Evolutionary conservation across 2,113 vertebrate genomes (phyloP).

Genomic region (Cyprinodon brontotheroides): DNA sequence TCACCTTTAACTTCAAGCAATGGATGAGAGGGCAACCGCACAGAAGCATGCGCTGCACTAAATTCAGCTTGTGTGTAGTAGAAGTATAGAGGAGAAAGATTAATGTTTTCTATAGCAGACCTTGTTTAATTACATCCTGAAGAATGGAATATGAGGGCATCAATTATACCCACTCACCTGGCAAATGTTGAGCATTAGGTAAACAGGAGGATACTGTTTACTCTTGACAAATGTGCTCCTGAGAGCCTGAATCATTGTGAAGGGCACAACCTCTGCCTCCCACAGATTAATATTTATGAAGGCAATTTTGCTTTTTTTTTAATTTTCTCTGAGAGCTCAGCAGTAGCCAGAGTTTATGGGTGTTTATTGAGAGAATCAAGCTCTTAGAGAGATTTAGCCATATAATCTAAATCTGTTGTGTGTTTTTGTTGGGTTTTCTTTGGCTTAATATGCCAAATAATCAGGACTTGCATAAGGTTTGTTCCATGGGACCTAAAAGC

Average conservation of each 20-base stretch:
- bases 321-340: slow-evolving; percentile 47
- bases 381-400: slow-evolving; percentile 13
- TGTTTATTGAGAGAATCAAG: slow-evolving; percentile 42
- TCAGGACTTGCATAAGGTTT: slow-evolving; percentile 21
- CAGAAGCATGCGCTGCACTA: background rate
- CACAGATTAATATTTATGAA: slow-evolving; percentile 72
- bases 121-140: slow-evolving; percentile 67
- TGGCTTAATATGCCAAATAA: slow-evolving; percentile 28
- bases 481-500: slow-evolving; percentile 37
- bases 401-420: slow-evolving; percentile 26
- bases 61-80: background rate
- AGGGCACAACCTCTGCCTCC: slow-evolving; percentile 63
- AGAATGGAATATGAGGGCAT: slow-evolving; percentile 63
- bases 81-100: slow-evolving; percentile 47
- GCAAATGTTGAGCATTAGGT: slow-evolving; percentile 59
- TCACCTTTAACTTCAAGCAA: slow-evolving; percentile 51
- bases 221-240: slow-evolving; percentile 61
- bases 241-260: slow-evolving; percentile 65
- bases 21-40: slow-evolving; percentile 4
- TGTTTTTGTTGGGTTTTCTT: slow-evolving; percentile 19
- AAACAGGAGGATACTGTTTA: slow-evolving; percentile 71
- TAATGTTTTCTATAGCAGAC: slow-evolving; percentile 41
- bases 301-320: slow-evolving; percentile 59
- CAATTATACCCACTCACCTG: slow-evolving; percentile 65
- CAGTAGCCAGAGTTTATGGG: slow-evolving; percentile 17